A percentile compares a stretch with the other conserved stretches of the same genome.
Conservation (phyloP, 2,888 invertebrate species). For the Perithous albicinctus region DNA sequence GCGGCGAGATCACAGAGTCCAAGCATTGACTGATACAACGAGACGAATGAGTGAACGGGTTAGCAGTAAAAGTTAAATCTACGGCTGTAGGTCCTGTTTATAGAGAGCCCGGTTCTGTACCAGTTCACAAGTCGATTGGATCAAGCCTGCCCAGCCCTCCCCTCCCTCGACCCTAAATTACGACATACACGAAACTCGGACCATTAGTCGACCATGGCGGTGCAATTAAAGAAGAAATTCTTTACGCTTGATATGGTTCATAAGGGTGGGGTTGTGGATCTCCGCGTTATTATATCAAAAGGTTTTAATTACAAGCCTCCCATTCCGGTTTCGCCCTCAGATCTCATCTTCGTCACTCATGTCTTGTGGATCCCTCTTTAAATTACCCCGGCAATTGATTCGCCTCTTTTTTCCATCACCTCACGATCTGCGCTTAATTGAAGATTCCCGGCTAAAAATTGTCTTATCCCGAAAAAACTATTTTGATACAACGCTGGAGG, state of each 20-base stretch:
- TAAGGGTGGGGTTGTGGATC: constrained; percentile 69
- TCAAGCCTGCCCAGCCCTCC: constrained; percentile 12
- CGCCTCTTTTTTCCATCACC: constrained; percentile 15
- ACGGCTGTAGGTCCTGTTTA: background rate
- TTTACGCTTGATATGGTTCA: constrained; percentile 72
- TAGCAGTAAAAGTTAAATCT: constrained; percentile 17
- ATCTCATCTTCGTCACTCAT: constrained; percentile 56
- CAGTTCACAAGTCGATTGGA: constrained; percentile 12
- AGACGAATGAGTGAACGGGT: constrained; percentile 9
- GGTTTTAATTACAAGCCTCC: constrained; percentile 73
- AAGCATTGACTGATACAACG: constrained; percentile 8
- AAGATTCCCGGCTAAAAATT: constrained; percentile 15
- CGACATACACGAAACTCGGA: constrained; percentile 1
- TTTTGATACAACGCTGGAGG: background rate
- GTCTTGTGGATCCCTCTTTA: constrained; percentile 5
- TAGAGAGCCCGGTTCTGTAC: background rate
- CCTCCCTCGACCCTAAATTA: background rate
- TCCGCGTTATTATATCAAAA: constrained; percentile 72
- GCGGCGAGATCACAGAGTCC: constrained; percentile 35
- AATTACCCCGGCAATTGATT: constrained; percentile 56
- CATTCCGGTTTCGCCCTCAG: constrained; percentile 49
- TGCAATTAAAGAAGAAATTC: constrained; percentile 31
- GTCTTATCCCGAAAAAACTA: background rate
- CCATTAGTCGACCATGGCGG: constrained; percentile 8
- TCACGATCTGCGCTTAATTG: constrained; percentile 1